phyloP scores from a whole-genome alignment of 1,140 invertebrate species.

The Cydia splendana region DNA sequence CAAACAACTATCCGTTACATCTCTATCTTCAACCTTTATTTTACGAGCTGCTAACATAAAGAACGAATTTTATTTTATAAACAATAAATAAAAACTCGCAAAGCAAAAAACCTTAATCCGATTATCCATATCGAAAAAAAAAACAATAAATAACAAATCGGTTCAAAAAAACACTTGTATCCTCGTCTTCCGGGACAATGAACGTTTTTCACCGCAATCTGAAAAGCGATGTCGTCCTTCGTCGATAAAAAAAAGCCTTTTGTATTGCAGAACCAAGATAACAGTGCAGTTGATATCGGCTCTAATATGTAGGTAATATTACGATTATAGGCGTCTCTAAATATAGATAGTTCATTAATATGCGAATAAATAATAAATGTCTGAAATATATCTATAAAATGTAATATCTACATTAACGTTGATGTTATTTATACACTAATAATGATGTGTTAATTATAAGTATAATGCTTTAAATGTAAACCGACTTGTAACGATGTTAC shows the following conservation, averaged over 20 bases:
- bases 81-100: neutral
- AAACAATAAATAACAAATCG: conserved; percentile 51
- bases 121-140: conserved; percentile 36
- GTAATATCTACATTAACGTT: too few species aligned
- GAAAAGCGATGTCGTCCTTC: conserved; percentile 51
- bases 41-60: neutral
- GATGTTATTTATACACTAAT: too few species aligned
- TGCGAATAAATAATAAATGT: too few species aligned
- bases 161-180: conserved; percentile 54
- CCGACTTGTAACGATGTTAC: too few species aligned
- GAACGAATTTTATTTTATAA: neutral
- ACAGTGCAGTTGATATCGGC: neutral
- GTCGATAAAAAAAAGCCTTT: conserved; percentile 50
- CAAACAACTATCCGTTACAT: too few species aligned
- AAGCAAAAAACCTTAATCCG: neutral
- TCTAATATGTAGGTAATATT: neutral
- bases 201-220: conserved; percentile 45
- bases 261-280: conserved; percentile 39
- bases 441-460: too few species aligned
- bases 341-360: too few species aligned
- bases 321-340: too few species aligned
- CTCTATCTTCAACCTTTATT: too few species aligned
- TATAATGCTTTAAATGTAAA: too few species aligned
- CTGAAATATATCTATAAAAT: too few species aligned
- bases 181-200: conserved; percentile 57